Evolutionary conservation across 2,797 vertebrate species (phyloP), one percentile per base, ranked within the genome.

Genomic region (Cercopithecus diana): DNA sequence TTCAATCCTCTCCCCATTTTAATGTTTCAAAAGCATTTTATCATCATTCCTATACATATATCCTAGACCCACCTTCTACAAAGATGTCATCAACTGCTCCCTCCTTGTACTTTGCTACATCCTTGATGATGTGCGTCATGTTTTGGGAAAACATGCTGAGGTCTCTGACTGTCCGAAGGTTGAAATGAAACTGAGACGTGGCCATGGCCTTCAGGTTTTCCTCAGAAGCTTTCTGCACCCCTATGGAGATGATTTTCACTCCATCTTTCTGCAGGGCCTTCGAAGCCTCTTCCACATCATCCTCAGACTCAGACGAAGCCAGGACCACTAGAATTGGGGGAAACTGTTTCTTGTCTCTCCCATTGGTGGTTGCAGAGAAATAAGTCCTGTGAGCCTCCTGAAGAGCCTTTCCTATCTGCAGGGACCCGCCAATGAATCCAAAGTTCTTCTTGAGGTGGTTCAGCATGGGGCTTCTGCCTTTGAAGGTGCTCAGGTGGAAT

Each of bases 311-410:
- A 0, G 94, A 97, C 0, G 98, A 98, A 77, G 98, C 97, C 80
- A 99, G 92, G 19, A 99, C 95, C 93, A 99, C 97, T 80, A 99
- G 57, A 85, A 99, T 70, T 0, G 96, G 98, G n/a, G 98, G 98
- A 19, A 98, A 97, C 43, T 93, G 90, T 13, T 97, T 96, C 86
- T 45, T 98, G 92, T 98, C 98, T 84, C 98, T 98, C 72, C 89
- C 87, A 4, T 17, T 79, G 1, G 39, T 8, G 9, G 88, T 61
- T 15, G 48, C 76, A 43, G 96, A 98, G 87, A 98, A 98, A 70
- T 97, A 98, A 36, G 76, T 94, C 50, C 86, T 94, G 75, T 93
- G 97, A 4, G 95, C 96, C 75, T 97, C 84, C 67, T 1, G 57
- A 30, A 99, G 98, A 20, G 98, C 98, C 0, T 90, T 97, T 13